These are phyloP conservation scores for Lerema accius DNA, from an alignment of 1,140 invertebrate genomes.

Conservation along the genomic window DNA sequence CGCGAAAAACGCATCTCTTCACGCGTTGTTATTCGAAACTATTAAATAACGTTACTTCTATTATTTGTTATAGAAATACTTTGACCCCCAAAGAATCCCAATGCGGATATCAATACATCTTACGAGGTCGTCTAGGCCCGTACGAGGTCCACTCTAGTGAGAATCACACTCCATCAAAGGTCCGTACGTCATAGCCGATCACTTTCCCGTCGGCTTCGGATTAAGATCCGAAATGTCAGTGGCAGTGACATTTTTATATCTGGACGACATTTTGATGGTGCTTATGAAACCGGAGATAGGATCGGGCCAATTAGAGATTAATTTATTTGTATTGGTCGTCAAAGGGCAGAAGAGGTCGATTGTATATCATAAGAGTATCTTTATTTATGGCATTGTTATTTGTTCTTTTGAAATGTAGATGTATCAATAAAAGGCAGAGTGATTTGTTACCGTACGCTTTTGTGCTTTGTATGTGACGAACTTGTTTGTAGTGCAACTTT, in stretches of 20 bases:
- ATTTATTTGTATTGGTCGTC: conserved; percentile 47
- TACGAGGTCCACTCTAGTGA: background rate
- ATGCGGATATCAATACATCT: background rate
- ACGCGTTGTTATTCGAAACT: no score
- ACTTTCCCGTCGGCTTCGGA: conserved; percentile 66
- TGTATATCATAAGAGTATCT: conserved; percentile 20
- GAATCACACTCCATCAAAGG: conserved; percentile 39
- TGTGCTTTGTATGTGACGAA: no score
- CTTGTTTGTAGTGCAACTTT: no score
- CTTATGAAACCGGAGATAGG: conserved; percentile 63
- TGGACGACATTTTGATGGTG: conserved; percentile 70
- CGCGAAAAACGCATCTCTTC: no score
- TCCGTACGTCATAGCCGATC: conserved; percentile 61
- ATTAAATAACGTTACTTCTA: no score
- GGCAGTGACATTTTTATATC: conserved; percentile 78
- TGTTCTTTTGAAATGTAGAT: background rate
- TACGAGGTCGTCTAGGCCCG: background rate
- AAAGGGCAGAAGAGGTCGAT: conserved; percentile 24
- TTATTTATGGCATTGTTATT: background rate
- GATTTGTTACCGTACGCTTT: no score
- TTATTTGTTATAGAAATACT: background rate
- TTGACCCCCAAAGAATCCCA: background rate
- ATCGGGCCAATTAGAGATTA: conserved; percentile 77
- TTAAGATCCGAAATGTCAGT: conserved; percentile 76
- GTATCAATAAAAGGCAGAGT: no score